Evolutionary conservation across 30 jellyfish, hydroid and myxozoan species (phyloP).

Genomic region (Pseudorhiza aurosa): DNA sequence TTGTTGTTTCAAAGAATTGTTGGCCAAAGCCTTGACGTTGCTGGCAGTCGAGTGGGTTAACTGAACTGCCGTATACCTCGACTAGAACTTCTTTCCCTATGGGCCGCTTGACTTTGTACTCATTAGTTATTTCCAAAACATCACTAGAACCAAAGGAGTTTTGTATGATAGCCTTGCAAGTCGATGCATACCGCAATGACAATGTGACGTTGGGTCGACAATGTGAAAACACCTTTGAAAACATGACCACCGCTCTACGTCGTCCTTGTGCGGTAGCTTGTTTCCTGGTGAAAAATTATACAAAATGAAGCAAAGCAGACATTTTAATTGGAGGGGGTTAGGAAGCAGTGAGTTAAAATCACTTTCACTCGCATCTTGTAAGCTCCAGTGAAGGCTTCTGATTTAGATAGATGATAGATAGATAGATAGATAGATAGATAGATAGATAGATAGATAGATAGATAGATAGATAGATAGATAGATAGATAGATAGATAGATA

Average conservation of each 20-base stretch:
- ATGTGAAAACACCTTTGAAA: not conserved
- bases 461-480: no score
- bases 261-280: no score
- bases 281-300: no score
- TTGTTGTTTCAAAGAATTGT: constrained; percentile 34
- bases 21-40: constrained; percentile 47
- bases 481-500: no score
- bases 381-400: no score
- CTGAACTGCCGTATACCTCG: constrained; percentile 49
- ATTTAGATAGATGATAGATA: no score
- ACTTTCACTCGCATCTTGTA: no score
- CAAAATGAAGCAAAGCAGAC: no score
- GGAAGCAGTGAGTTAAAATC: no score
- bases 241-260: not conserved
- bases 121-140: constrained; percentile 14
- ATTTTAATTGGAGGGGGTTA: no score
- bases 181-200: constrained; percentile 7
- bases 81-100: constrained; percentile 29
- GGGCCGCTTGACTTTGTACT: constrained; percentile 22
- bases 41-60: constrained; percentile 52
- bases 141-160: constrained; percentile 50
- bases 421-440: no score
- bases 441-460: no score
- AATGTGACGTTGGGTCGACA: not conserved
- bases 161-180: constrained; percentile 57